These are phyloP conservation scores for Delia radicum DNA, from an alignment of 1,140 invertebrate species.

Conservation along the genomic window DNA sequence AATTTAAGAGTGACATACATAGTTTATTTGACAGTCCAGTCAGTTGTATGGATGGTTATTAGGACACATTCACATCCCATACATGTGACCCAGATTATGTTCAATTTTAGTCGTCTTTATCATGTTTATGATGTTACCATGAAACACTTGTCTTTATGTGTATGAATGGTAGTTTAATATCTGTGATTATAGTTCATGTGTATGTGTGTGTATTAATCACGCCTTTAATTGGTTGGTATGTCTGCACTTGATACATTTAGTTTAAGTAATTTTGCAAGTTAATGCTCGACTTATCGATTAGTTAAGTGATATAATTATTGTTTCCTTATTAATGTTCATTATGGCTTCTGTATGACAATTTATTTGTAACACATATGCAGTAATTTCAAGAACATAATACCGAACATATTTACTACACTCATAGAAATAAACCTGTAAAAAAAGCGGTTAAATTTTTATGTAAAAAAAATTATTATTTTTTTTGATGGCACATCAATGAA, in stretches of 20 bases:
- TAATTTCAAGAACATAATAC: no score
- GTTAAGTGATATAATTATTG: no score
- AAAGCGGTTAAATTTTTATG: no score
- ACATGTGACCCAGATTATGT: background rate
- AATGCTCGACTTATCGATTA: background rate
- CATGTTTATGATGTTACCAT: background rate
- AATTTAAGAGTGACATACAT: background rate
- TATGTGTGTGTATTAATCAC: background rate
- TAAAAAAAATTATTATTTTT: no score
- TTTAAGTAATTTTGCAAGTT: background rate
- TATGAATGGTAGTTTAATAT: background rate
- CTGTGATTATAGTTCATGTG: no score
- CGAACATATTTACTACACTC: no score
- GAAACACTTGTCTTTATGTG: background rate
- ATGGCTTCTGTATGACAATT: no score
- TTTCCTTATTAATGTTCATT: no score
- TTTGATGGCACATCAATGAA: no score
- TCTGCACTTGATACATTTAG: background rate
- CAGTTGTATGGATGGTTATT: background rate
- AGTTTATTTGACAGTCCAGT: conserved; percentile 1
- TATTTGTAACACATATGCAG: no score
- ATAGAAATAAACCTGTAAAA: no score
- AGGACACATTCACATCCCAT: background rate
- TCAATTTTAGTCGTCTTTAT: background rate
- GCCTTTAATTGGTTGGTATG: background rate